Evolutionary conservation across 2,113 vertebrate genomes (phyloP).

Genomic region (Ammodytes dubius): DNA sequence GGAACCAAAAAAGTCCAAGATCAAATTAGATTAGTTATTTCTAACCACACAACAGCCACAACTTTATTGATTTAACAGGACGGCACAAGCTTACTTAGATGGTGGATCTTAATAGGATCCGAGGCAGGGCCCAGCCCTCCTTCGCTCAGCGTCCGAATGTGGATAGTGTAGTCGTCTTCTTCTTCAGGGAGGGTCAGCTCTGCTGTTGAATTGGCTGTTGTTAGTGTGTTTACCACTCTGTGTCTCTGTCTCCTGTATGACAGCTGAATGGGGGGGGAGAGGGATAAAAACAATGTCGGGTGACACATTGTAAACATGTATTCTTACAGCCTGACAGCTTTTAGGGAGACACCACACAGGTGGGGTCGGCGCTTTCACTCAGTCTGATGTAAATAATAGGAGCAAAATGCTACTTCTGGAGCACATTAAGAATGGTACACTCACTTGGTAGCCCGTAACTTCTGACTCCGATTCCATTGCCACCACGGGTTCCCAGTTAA

Average conservation of each 20-base stretch:
- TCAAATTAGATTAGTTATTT: background rate
- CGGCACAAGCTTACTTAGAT: constrained; percentile 82
- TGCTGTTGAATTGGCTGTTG: constrained; percentile 86
- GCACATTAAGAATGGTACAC: constrained; percentile 37
- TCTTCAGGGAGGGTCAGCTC: constrained; percentile 88
- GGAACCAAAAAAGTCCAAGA: background rate
- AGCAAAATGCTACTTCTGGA: constrained; percentile 4
- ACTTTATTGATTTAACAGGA: too few species aligned
- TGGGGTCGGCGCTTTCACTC: background rate
- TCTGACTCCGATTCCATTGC: constrained; percentile 94
- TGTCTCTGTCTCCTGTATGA: constrained; percentile 91
- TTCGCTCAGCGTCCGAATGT: constrained; percentile 89
- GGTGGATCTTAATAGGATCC: constrained; percentile 91
- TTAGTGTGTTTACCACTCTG: constrained; percentile 82
- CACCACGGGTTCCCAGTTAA: constrained; percentile 94
- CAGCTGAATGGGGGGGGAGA: constrained; percentile 81
- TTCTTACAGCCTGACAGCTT: constrained; percentile 20
- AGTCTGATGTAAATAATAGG: background rate
- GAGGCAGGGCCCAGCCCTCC: constrained; percentile 92
- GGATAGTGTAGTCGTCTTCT: constrained; percentile 91
- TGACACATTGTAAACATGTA: constrained; percentile 32
- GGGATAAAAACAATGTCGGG: constrained; percentile 9
- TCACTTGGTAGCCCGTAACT: constrained; percentile 95
- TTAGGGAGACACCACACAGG: background rate
- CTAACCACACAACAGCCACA: background rate